Evolutionary conservation across 2,888 invertebrate genomes (phyloP).

Genomic region (Drosophila prostipennis): DNA sequence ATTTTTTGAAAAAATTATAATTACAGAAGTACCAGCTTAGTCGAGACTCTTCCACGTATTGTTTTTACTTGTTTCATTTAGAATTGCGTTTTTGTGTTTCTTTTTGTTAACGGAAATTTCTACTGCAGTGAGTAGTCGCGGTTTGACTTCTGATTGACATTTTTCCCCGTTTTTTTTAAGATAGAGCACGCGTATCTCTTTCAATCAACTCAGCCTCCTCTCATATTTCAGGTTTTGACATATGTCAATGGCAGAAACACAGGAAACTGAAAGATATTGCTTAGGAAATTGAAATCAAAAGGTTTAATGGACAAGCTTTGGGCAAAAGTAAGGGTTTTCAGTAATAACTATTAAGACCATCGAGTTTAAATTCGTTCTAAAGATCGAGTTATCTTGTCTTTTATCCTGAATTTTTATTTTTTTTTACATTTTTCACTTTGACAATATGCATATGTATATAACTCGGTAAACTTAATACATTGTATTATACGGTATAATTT

Average conservation of each 20-base stretch:
- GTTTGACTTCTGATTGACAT: slow-evolving; percentile 77
- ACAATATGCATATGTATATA: no score
- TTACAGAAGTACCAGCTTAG: not conserved
- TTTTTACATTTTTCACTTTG: no score
- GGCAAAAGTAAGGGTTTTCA: not conserved
- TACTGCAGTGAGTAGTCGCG: slow-evolving; percentile 62
- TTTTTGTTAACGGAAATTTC: slow-evolving; percentile 65
- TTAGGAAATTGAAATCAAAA: slow-evolving; percentile 19
- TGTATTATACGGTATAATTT: not conserved
- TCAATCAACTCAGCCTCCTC: slow-evolving; percentile 21
- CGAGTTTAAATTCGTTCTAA: no score
- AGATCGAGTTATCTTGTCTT: no score
- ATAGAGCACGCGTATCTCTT: slow-evolving; percentile 32
- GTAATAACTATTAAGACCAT: not conserved
- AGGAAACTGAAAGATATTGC: slow-evolving; percentile 26
- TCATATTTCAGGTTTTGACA: slow-evolving; percentile 65
- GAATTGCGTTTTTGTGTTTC: slow-evolving; percentile 6
- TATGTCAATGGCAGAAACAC: slow-evolving; percentile 57
- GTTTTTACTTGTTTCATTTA: slow-evolving; percentile 14
- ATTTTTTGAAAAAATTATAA: not conserved
- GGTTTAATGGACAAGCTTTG: not conserved
- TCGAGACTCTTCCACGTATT: not conserved
- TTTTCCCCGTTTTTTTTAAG: slow-evolving; percentile 42
- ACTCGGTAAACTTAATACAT: not conserved
- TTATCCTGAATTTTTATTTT: no score